Evolutionary conservation across 2,797 vertebrate species (phyloP).

Genomic region (Gallirallus australis): DNA sequence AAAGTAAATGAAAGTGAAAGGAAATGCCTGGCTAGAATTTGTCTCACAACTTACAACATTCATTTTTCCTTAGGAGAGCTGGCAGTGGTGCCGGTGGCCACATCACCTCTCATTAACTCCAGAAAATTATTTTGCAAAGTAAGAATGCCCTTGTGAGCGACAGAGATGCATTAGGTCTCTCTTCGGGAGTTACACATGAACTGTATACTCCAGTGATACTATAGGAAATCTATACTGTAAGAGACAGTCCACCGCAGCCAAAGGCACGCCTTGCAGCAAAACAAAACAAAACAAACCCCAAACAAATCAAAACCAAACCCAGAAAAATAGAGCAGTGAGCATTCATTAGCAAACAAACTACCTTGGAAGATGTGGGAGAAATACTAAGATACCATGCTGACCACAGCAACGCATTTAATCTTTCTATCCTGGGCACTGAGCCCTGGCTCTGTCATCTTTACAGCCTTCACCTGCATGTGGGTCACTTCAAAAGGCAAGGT

Average conservation of each 20-base stretch:
- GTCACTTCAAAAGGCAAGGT: not conserved
- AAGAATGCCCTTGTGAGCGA: not conserved
- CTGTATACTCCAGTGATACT: not conserved
- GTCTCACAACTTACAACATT: not conserved
- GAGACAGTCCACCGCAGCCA: not conserved
- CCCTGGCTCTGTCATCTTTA: not conserved
- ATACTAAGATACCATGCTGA: not conserved
- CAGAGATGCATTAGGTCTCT: not conserved
- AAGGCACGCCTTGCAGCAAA: not conserved
- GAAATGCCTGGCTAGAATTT: not conserved
- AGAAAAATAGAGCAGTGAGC: not conserved
- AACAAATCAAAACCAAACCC: not conserved
- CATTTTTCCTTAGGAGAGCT: not conserved
- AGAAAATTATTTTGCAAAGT: constrained; percentile 47
- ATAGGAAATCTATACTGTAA: constrained; percentile 1
- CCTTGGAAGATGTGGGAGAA: not conserved
- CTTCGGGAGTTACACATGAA: not conserved
- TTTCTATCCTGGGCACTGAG: not conserved
- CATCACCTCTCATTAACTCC: constrained; percentile 2
- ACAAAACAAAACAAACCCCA: not conserved
- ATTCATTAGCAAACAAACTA: not conserved
- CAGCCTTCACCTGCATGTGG: not conserved
- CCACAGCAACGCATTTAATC: not conserved
- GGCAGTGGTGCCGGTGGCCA: not conserved
- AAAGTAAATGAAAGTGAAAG: not conserved